Percentiles rank a stretch among this genome's conserved stretches.
These are phyloP conservation scores for Reticulitermes lucifugus DNA, from an alignment of 2,888 invertebrate species.

Conservation along the genomic window DNA sequence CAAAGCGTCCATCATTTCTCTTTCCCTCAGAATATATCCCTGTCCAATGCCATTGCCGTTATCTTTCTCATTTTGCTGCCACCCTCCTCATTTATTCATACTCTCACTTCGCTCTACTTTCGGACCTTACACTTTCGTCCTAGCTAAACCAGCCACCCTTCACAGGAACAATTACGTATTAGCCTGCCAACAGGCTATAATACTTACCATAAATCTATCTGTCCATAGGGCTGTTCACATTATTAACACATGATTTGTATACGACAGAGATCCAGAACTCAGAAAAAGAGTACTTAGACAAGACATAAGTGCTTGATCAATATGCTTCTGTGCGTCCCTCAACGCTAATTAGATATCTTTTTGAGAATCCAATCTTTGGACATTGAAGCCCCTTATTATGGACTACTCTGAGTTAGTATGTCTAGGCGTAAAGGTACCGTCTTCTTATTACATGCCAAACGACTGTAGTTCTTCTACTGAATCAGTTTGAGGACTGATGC, in stretches of 20 bases:
- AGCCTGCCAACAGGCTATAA: slow-evolving; percentile 17
- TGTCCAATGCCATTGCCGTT: slow-evolving; percentile 43
- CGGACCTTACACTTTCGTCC: slow-evolving; percentile 23
- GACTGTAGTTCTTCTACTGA: too few relatives aligned
- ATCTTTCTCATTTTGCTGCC: slow-evolving; percentile 40
- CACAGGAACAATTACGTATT: slow-evolving; percentile 34
- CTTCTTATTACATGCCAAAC: too few relatives aligned
- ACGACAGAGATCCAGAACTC: not conserved
- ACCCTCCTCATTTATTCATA: slow-evolving; percentile 40
- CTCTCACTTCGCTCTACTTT: slow-evolving; percentile 21
- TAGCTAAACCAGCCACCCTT: slow-evolving; percentile 2
- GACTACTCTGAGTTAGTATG: too few relatives aligned
- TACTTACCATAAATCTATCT: slow-evolving; percentile 21
- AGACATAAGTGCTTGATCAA: too few relatives aligned
- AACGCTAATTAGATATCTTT: too few relatives aligned
- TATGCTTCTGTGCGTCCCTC: too few relatives aligned
- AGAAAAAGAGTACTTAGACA: too few relatives aligned
- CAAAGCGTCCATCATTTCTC: slow-evolving; percentile 40
- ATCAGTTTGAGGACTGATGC: too few relatives aligned
- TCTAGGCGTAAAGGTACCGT: too few relatives aligned
- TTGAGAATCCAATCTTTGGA: too few relatives aligned
- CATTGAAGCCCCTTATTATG: too few relatives aligned
- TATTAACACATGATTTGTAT: not conserved
- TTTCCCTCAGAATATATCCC: slow-evolving; percentile 40
- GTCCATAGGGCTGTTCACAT: not conserved